Base-by-base conservation (phyloP, 2,888 invertebrate species). In the Muschampia staudingeri region DNA sequence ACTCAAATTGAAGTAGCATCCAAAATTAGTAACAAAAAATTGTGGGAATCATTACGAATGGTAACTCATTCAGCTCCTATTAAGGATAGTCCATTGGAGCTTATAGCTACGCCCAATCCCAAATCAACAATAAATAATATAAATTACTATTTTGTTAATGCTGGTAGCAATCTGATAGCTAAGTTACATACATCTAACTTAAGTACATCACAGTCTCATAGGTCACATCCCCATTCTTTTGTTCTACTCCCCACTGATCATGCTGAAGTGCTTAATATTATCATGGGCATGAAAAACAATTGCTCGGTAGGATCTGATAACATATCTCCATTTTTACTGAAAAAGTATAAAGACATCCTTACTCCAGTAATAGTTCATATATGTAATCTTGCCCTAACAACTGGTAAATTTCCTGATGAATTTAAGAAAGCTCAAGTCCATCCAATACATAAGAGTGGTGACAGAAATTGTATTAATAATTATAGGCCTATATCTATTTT, bases 11-110 rank as follows among this genome's bases (percentile, higher is more conserved):
- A 79, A 52, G 78, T 69, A 42, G 76, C 80, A 34, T 34, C 56
- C 69, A 65, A 16, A 73, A 85, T 34, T 40, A 80, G 84, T 25
- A 71, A 80, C 2, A 88, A 85, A 82, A 84, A 82, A 11, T 30
- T 84, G 0, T 87, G 87, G 86, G 70, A 82, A 12, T 67, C 81
- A 9, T 76, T 86, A 11, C 84, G 78, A 73, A 16, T 25, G n/a
- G 83, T 83, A 3, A 78, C 84, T 8, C 19, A 83, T 9, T 52
- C 76, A 16, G 40, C 71, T 3, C 83, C 76, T 79, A 1, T 5
- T 0, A 80, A 65, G 44, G 7, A n/a, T 2, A n/a, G 16, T 0
- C 65, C 81, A 16, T 37, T 37, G 16, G 78, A 65, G 16, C 69
- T 82, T 7, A 67, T 78, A 1, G 11, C 52, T 42, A 25, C 52